These are phyloP conservation scores for Dipus sagitta DNA, from an alignment of 2,797 vertebrate species.

Conservation along the genomic window DNA sequence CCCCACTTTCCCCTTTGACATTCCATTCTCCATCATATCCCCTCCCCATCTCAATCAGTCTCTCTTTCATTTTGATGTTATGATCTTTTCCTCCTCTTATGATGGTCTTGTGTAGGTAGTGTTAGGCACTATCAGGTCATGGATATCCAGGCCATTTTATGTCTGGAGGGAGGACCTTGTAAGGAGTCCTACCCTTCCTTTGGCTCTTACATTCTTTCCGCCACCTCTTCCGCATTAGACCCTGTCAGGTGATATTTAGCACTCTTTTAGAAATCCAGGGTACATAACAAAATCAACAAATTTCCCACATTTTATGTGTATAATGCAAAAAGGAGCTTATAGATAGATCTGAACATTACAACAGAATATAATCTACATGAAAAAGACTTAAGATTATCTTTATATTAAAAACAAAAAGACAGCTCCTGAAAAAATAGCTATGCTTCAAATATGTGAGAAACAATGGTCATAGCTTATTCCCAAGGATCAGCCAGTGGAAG, in stretches of 20 bases:
- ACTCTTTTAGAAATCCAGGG: neutral
- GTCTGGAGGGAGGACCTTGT: too few relatives aligned
- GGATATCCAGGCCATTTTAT: too few relatives aligned
- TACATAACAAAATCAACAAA: neutral
- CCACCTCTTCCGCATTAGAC: too few relatives aligned
- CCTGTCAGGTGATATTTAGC: constrained; percentile 4
- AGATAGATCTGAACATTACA: neutral
- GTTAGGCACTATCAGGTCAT: too few relatives aligned
- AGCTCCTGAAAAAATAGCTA: constrained; percentile 50
- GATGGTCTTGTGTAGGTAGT: too few relatives aligned
- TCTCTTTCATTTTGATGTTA: too few relatives aligned
- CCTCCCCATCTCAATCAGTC: too few relatives aligned
- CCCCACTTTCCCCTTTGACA: too few relatives aligned
- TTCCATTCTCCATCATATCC: too few relatives aligned
- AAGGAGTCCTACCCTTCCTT: too few relatives aligned
- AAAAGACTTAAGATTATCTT: constrained; percentile 34
- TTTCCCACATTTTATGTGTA: neutral
- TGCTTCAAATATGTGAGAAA: constrained; percentile 42
- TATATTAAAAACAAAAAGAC: constrained; percentile 32
- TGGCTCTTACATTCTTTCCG: too few relatives aligned
- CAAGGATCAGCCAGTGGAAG: neutral
- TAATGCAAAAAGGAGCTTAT: neutral
- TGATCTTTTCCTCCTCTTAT: too few relatives aligned
- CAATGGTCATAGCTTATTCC: neutral
- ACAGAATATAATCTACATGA: neutral